Evolutionary conservation across 2,113 vertebrate species (phyloP).

Genomic region (Stictonetta naevosa): DNA sequence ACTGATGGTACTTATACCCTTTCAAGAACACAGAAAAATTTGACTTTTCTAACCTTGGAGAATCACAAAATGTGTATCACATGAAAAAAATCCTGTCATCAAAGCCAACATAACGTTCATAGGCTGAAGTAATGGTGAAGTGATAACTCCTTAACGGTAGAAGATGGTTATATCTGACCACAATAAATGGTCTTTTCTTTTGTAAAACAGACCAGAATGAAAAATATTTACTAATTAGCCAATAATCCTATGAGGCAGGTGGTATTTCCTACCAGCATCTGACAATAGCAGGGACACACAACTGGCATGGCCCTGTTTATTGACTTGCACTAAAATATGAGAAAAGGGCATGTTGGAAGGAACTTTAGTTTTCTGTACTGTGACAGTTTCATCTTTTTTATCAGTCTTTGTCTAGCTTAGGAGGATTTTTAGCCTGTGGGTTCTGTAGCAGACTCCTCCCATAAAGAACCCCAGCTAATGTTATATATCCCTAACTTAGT

Average conservation of each 20-base stretch:
- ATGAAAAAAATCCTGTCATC: not conserved
- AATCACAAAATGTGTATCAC: not conserved
- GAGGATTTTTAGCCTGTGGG: not conserved
- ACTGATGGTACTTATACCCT: not conserved
- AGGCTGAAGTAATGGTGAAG: not conserved
- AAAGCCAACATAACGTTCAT: not conserved
- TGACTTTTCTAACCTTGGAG: not conserved
- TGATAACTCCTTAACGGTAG: not conserved
- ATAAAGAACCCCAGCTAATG: not conserved
- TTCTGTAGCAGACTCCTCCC: rapidly evolving
- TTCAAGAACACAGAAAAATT: not conserved
- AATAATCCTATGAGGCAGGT: not conserved
- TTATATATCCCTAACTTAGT: not conserved
- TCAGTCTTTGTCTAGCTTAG: not conserved
- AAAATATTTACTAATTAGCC: not conserved
- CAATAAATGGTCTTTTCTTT: not conserved
- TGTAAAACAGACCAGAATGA: not conserved
- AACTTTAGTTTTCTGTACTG: not conserved
- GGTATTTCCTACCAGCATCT: not conserved
- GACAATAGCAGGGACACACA: not conserved
- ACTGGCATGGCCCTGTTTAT: not conserved
- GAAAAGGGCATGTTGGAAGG: not conserved
- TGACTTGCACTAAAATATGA: not conserved
- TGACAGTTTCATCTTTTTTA: not conserved
- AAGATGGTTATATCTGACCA: not conserved